These are phyloP conservation scores for Standfussiana lucernea DNA, from an alignment of 2,888 invertebrate species.

Conservation along the genomic window DNA sequence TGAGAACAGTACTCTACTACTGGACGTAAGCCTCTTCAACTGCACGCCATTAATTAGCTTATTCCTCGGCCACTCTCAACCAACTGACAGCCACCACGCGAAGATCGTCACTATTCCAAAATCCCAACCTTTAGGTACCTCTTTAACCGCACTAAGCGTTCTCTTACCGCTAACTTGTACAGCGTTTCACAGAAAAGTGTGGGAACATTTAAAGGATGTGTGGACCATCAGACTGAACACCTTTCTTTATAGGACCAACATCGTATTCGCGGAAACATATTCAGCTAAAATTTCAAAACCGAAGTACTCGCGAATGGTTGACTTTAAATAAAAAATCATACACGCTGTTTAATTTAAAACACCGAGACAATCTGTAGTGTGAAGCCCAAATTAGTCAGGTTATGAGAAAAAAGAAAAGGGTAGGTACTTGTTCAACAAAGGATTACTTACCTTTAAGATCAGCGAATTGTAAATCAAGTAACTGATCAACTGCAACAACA, in stretches of 20 bases:
- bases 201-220: neutral
- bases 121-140: neutral
- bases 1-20: neutral
- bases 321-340: neutral
- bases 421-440: neutral
- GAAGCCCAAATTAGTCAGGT: neutral
- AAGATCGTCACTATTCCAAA: neutral
- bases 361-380: neutral
- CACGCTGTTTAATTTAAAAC: neutral
- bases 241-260: neutral
- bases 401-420: neutral
- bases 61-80: neutral
- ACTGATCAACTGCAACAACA: neutral
- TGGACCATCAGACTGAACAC: neutral
- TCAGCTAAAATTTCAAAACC: neutral
- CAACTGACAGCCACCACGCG: neutral
- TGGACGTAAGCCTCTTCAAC: neutral
- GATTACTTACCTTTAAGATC: constrained; percentile 9
- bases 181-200: neutral
- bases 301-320: neutral
- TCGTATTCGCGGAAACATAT: neutral
- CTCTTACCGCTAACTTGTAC: neutral
- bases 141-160: too few species aligned
- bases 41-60: neutral
- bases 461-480: neutral